Conservation (phyloP, 2,888 invertebrate genomes). For the Neoitamus cyanurus region DNA sequence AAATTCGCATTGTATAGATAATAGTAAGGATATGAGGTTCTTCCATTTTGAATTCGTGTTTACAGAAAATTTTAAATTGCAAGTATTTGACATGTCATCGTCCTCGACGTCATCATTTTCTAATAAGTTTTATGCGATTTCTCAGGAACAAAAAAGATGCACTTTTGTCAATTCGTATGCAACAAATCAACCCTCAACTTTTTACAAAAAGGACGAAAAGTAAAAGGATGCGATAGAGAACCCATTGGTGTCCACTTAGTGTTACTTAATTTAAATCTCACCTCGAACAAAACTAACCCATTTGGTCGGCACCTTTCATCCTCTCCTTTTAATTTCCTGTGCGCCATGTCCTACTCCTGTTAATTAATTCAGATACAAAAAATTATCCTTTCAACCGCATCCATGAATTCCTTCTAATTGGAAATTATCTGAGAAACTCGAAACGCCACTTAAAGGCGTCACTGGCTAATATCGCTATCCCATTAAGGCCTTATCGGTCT, state of each 20-base stretch:
- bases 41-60: no score
- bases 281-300: neutral
- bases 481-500: constrained; percentile 11
- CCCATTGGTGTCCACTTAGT: neutral
- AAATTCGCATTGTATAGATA: no score
- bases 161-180: neutral
- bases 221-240: neutral
- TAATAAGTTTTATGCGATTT: no score
- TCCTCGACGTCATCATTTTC: no score
- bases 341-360: neutral
- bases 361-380: neutral
- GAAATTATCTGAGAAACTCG: constrained; percentile 25
- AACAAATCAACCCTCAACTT: neutral
- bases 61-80: no score
- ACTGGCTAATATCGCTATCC: neutral
- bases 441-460: constrained; percentile 40
- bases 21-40: no score
- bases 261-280: neutral
- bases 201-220: neutral
- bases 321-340: neutral
- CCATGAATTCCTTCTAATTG: constrained; percentile 3
- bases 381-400: neutral
- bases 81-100: no score
- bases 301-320: constrained; percentile 11
- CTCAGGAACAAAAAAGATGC: no score